Base-by-base conservation (phyloP, 2,888 invertebrate species). In the Nycteola revayana region DNA sequence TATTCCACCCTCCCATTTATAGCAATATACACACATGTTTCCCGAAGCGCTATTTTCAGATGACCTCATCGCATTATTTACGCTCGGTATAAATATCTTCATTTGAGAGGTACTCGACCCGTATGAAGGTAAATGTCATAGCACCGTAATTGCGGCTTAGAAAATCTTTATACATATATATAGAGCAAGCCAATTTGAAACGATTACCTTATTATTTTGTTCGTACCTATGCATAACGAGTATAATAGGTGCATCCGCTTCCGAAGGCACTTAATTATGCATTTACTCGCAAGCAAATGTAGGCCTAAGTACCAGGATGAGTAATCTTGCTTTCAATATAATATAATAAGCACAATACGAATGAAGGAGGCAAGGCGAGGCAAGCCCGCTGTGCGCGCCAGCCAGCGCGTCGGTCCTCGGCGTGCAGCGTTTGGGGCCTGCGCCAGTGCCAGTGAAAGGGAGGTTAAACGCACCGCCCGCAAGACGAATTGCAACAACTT, bases 401-500 rank as follows among this genome's bases (percentile, higher is more conserved):
- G 78, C 74, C 79, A 68, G 78, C 75, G 71, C 70, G 75, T 60
- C 69, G 66, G 62, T 60, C 64, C 43, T 41, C 30, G 48, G 36
- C 33, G 46, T 36, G 44, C 38, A 35, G 37, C 34, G 52, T 50
- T 50, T 46, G 48, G 40, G 51, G 51, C 45, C 52, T 51, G 61
- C 56, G 59, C 57, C 46, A 41, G 67, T 61, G 60, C 57, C 58
- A 60, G 87, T 87, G 86, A 87, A 85, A 87, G 86, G 86, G 75
- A 85, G 85, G 83, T 82, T 85, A 83, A 76, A 75, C 63, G 54
- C 63, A 69, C 71, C 68, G 72, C 67, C 64, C 61, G 66, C 70
- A 77, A 80, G 73, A 77, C 69, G 67, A 78, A 83, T 86, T 86
- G 82, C 79, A 54, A 72, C 81, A 86, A 85, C 82, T 74, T 73